Evolutionary conservation across 2,797 vertebrate genomes (phyloP), one percentile per base, ranked within the genome.

Genomic region (Falco columbarius): DNA sequence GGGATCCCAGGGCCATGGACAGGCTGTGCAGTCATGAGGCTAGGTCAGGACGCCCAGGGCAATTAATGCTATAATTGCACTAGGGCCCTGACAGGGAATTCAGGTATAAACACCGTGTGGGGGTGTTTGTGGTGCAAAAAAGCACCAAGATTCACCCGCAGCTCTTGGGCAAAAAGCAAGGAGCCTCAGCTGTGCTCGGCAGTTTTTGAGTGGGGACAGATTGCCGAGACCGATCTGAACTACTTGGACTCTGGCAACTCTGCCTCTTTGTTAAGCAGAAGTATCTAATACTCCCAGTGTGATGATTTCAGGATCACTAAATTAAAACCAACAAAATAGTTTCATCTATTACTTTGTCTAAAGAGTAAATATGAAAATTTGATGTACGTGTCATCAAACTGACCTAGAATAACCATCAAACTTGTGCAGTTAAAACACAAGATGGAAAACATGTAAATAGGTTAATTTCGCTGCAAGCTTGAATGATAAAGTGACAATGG

Each of bases 341-440:
- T 94, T 83, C 20, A 87, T 90, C 90, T 63, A n/a, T 24, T 34
- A 19, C 14, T 72, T 40, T 89, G 14, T 47, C 58, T 74, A 62
- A 83, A 52, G 40, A 67, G 10, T 74, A 77, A 87, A 77, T 47
- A 65, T 15, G 30, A 30, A 55, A 74, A 89, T 68, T 11, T 71
- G 38, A 93, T 61, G 20, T 34, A 32, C 18, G 24, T 20, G 49
- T 67, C 73, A 65, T 67, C 42, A 81, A 79, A 81, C 16, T 68
- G 59, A 89, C 80, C 51, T 75, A 59, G 18, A 91, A 90, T 38
- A 92, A 77, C 10, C 14, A 83, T 38, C 30, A 81, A 40, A 61
- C 36, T 65, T 72, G 44, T 68, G 51, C 75, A 92, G 72, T 67
- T 93, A 79, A 79, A 96, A 75, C 19, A 49, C 44, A 44, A 70